Evolutionary conservation across 2,888 invertebrate species (phyloP).

Genomic region (Agelastica alni): DNA sequence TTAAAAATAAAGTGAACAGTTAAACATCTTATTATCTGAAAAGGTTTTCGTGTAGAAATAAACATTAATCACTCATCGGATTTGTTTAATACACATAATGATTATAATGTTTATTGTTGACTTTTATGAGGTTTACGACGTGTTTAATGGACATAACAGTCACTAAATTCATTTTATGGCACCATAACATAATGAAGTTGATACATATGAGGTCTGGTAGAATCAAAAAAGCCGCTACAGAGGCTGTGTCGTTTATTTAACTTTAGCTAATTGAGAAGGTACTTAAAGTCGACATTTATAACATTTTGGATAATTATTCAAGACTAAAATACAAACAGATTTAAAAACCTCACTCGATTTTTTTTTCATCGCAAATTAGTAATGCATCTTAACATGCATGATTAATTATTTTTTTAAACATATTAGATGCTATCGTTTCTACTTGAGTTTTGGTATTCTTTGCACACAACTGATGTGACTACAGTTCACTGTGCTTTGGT

Average conservation of each 20-base stretch:
- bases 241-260: constrained; percentile 36
- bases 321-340: too few species aligned
- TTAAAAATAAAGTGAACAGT: too few species aligned
- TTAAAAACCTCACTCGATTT: too few species aligned
- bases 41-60: constrained; percentile 19
- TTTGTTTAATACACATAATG: constrained; percentile 43
- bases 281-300: constrained; percentile 46
- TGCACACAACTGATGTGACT: too few species aligned
- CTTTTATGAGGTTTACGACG: constrained; percentile 54
- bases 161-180: constrained; percentile 54
- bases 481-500: too few species aligned
- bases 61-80: constrained; percentile 39
- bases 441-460: too few species aligned
- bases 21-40: constrained; percentile 12
- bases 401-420: too few species aligned
- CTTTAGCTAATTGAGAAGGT: constrained; percentile 15
- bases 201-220: constrained; percentile 48
- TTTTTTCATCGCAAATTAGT: too few species aligned
- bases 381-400: too few species aligned
- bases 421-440: too few species aligned
- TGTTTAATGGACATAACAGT: constrained; percentile 56
- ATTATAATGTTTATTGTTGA: constrained; percentile 53
- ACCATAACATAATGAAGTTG: constrained; percentile 42
- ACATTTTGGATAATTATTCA: constrained; percentile 36
- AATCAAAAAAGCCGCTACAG: constrained; percentile 42